A percentile compares a stretch with the other conserved stretches of the same genome.
These are phyloP conservation scores for Anorthoa munda DNA, from an alignment of 2,888 invertebrate genomes.

Conservation along the genomic window DNA sequence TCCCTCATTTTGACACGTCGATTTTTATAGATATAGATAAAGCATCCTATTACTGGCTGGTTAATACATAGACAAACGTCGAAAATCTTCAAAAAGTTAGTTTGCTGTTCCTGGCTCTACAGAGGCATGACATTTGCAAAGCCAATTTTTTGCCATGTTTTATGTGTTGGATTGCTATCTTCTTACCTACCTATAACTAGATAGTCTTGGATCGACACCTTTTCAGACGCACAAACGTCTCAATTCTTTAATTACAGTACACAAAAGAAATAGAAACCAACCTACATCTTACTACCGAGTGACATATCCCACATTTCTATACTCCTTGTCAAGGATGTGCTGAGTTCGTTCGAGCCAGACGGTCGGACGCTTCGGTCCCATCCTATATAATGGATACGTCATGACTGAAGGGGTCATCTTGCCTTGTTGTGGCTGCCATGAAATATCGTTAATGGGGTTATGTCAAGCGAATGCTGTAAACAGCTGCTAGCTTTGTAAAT, in stretches of 20 bases:
- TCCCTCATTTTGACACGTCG: too few relatives aligned
- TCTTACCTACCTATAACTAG: not conserved
- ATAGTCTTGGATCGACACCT: not conserved
- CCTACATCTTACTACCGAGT: not conserved
- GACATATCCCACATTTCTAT: conserved; percentile 33
- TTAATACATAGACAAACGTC: too few relatives aligned
- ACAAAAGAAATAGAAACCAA: not conserved
- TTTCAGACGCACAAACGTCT: too few relatives aligned
- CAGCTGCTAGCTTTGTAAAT: not conserved
- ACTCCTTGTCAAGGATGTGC: conserved; percentile 28
- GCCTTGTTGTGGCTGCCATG: not conserved
- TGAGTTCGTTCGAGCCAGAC: conserved; percentile 33
- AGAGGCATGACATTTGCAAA: too few relatives aligned
- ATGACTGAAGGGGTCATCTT: conserved; percentile 14
- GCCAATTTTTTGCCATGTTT: too few relatives aligned
- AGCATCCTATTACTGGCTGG: too few relatives aligned
- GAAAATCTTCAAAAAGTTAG: too few relatives aligned
- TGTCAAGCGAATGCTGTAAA: not conserved
- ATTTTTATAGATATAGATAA: too few relatives aligned
- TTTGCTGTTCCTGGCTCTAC: too few relatives aligned
- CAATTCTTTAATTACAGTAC: not conserved
- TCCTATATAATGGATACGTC: not conserved
- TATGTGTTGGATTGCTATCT: not conserved
- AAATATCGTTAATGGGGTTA: not conserved
- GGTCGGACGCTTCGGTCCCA: conserved; percentile 25